Percentiles rank a stretch among this genome's conserved stretches.
These are phyloP conservation scores for Lutjanus argentimaculatus DNA, from an alignment of 2,797 vertebrate species.

Conservation along the genomic window DNA sequence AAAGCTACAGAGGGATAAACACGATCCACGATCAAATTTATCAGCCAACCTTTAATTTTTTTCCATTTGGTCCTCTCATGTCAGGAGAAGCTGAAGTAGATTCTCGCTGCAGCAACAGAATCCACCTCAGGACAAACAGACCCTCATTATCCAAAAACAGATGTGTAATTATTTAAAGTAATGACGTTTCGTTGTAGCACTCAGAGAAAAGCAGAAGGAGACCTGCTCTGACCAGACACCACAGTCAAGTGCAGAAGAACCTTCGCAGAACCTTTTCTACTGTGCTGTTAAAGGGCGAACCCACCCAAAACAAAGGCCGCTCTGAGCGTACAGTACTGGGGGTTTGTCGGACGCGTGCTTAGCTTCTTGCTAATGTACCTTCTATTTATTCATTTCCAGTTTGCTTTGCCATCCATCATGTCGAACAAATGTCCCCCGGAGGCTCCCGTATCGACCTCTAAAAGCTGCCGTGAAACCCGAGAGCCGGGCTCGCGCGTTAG, in stretches of 20 bases:
- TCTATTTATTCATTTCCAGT: constrained; percentile 74
- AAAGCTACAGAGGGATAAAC: not conserved
- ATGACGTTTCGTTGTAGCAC: no score
- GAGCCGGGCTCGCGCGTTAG: constrained; percentile 29
- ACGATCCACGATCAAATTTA: no score
- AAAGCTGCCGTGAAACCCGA: constrained; percentile 79
- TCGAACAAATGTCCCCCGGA: constrained; percentile 70
- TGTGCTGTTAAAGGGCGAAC: constrained; percentile 8
- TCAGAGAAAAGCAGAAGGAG: not conserved
- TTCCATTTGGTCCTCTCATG: no score
- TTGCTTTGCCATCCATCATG: constrained; percentile 60
- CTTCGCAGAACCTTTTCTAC: not conserved
- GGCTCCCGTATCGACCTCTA: constrained; percentile 76
- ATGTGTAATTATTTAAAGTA: constrained; percentile 21
- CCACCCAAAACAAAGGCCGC: not conserved
- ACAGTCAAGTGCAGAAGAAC: not conserved
- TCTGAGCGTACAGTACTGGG: constrained; percentile 34
- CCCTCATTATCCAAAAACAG: constrained; percentile 30
- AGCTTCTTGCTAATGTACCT: constrained; percentile 50
- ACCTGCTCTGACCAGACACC: not conserved
- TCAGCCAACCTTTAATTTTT: not conserved
- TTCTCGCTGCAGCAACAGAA: not conserved
- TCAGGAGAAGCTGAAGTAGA: not conserved
- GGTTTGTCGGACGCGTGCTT: constrained; percentile 10
- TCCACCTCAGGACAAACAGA: not conserved